Percentiles rank a stretch among this genome's conserved stretches.
phyloP scores from a whole-genome alignment of 2,888 invertebrate species.

The Tolmerus cingulatus region DNA sequence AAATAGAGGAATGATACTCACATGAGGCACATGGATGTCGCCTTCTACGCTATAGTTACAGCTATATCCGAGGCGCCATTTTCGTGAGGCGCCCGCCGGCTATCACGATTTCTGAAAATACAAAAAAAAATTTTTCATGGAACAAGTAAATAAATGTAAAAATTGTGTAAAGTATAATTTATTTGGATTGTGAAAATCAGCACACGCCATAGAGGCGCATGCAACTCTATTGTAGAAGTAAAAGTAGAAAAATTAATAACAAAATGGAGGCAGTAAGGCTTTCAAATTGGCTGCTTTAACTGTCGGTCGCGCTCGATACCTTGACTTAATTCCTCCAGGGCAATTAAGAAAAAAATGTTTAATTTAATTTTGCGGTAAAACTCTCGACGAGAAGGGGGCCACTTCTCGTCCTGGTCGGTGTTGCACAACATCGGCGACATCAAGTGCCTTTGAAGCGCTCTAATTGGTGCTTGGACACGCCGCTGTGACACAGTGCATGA shows the following conservation, averaged over 20 bases:
- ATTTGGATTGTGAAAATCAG: neutral
- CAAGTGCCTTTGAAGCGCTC: neutral
- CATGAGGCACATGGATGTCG: conserved; percentile 66
- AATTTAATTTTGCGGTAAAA: neutral
- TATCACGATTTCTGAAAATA: conserved; percentile 61
- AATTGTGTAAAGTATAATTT: conserved; percentile 7
- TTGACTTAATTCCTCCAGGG: neutral
- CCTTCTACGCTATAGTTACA: conserved; percentile 63
- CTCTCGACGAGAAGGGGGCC: neutral
- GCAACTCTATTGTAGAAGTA: neutral
- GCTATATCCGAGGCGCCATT: conserved; percentile 65
- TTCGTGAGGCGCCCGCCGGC: conserved; percentile 62
- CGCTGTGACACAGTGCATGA: neutral
- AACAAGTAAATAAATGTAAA: conserved; percentile 12
- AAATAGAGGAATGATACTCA: conserved; percentile 54
- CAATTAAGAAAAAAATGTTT: neutral
- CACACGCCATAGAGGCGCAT: neutral
- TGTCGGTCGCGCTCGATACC: neutral
- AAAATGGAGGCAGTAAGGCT: neutral
- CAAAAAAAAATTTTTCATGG: conserved; percentile 37
- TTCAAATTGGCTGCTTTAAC: neutral
- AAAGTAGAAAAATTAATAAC: neutral
- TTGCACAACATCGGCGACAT: neutral
- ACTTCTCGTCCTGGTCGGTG: neutral
- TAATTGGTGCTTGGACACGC: neutral